Conservation (phyloP, 1,140 invertebrate genomes). For the Aphidius gifuensis region DNA sequence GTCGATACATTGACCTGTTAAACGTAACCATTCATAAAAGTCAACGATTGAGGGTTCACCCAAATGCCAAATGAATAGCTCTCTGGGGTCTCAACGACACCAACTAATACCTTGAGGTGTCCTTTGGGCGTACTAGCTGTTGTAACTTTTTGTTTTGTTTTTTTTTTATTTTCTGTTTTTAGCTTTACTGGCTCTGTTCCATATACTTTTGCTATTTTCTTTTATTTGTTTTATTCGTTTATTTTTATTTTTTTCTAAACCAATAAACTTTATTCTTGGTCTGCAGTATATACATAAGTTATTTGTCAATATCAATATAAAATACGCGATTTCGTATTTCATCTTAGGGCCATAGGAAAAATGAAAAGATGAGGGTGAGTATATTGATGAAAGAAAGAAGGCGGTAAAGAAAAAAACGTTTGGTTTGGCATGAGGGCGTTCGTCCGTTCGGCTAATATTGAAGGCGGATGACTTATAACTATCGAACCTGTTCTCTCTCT, state of each 20-base stretch:
- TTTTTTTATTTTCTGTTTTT: constrained; percentile 1
- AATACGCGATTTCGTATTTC: constrained; percentile 13
- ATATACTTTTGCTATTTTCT: not conserved
- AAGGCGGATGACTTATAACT: constrained; percentile 31
- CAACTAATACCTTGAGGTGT: constrained; percentile 24
- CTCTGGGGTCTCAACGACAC: constrained; percentile 29
- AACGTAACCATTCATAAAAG: constrained; percentile 25
- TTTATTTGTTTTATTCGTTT: constrained; percentile 3
- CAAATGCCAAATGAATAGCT: constrained; percentile 36
- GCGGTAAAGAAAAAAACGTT: constrained; percentile 8
- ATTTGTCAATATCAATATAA: constrained; percentile 31
- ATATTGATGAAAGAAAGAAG: constrained; percentile 8
- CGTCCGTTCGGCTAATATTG: constrained; percentile 31
- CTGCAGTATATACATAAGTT: constrained; percentile 18
- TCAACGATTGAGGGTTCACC: constrained; percentile 17
- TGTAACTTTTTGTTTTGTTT: not conserved
- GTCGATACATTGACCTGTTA: not conserved
- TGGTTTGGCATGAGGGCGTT: constrained; percentile 1
- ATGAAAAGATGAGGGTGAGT: constrained; percentile 3
- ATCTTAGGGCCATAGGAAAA: not conserved
- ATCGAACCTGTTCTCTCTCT: constrained; percentile 17
- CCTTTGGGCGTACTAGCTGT: constrained; percentile 5
- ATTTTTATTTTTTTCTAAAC: not conserved
- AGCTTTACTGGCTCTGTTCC: not conserved
- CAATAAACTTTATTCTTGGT: constrained; percentile 7